Base-by-base conservation (phyloP, 2,888 invertebrate genomes). In the Itoplectis maculator region DNA sequence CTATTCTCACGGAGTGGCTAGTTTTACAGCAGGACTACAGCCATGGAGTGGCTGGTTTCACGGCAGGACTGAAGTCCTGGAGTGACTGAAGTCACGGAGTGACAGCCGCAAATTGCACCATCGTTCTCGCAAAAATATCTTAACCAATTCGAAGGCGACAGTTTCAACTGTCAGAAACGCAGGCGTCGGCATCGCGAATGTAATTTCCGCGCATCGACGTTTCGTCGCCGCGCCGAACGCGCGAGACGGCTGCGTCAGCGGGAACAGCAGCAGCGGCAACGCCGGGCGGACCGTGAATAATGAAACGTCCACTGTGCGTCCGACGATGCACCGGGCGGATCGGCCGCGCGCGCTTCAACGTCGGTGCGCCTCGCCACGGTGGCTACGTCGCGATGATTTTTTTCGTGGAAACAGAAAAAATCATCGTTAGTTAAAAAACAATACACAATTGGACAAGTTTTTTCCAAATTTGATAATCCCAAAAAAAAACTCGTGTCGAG, bases 141-240 rank as follows among this genome's bases (percentile, higher is more conserved):
- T n/a, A n/a, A 47, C 3, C 15, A 15, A 15, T 47, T 29, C 5
- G 29, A 29, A 29, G n/a, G n/a, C 5, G 0, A 15, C 47, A 13
- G 18, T 6, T n/a, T 29, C n/a, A n/a, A 18, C 15, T 6, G 35
- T 23, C 35, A 51, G 11, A n/a, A 63, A n/a, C 15, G 66, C 49
- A 3, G 29, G 56, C 11, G 18, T 72, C 78, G 18, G 59, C 13
- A 15, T 42, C 11, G 70, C 51, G 72, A 72, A 79, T 79, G 72
- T 79, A 75, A 79, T 82, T 72, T 79, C 79, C 75, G 68, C 75
- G 68, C 75, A 76, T 35, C 68, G 72, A 61, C 45, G 72, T 82
- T 72, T 56, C 45, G 23, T 47, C 61, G 79, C 20, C 51, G 18
- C n/a, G n/a, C 20, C 66, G 79, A 42, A 51, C 56, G 40, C 42